A percentile compares a stretch with the other conserved stretches of the same genome.
These are phyloP conservation scores for Asbolus verrucosus DNA, from an alignment of 1,140 invertebrate genomes.

Conservation along the genomic window DNA sequence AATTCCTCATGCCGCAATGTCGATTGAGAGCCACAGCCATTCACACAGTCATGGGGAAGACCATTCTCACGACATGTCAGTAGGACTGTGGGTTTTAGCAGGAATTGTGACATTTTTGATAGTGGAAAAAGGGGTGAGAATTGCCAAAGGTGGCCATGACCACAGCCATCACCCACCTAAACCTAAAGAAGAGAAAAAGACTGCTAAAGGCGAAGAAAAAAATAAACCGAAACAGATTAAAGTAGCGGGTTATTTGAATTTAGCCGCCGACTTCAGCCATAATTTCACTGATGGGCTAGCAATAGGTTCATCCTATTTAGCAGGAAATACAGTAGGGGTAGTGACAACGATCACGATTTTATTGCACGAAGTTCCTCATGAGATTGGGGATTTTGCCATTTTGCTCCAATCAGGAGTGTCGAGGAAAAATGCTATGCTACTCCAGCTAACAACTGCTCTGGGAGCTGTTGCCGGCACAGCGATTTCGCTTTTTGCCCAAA, in stretches of 20 bases:
- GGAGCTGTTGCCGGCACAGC: constrained; percentile 93
- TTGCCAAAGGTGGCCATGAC: constrained; percentile 86
- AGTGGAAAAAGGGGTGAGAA: constrained; percentile 92
- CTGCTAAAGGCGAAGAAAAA: constrained; percentile 62
- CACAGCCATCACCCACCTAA: constrained; percentile 69
- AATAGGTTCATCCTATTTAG: constrained; percentile 96
- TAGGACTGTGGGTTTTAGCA: constrained; percentile 86
- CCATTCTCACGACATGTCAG: constrained; percentile 67
- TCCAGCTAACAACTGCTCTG: constrained; percentile 93
- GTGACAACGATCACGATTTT: constrained; percentile 95
- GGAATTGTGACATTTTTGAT: constrained; percentile 94
- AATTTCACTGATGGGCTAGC: constrained; percentile 98
- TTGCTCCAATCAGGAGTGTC: constrained; percentile 93
- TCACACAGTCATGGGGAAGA: constrained; percentile 69
- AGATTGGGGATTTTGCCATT: constrained; percentile 99
- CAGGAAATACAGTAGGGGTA: constrained; percentile 83
- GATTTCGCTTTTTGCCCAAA: constrained; percentile 85
- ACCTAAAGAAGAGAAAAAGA: constrained; percentile 63
- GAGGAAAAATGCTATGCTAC: constrained; percentile 89
- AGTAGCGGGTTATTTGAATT: constrained; percentile 93
- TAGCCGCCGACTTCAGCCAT: constrained; percentile 95
- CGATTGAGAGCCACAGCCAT: constrained; percentile 68
- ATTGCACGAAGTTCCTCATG: constrained; percentile 97
- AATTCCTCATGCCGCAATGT: constrained; percentile 92
- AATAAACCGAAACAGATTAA: constrained; percentile 76